These are phyloP conservation scores for Lepidocolaptes lacrymiger DNA, from an alignment of 2,797 vertebrate species.

Conservation along the genomic window DNA sequence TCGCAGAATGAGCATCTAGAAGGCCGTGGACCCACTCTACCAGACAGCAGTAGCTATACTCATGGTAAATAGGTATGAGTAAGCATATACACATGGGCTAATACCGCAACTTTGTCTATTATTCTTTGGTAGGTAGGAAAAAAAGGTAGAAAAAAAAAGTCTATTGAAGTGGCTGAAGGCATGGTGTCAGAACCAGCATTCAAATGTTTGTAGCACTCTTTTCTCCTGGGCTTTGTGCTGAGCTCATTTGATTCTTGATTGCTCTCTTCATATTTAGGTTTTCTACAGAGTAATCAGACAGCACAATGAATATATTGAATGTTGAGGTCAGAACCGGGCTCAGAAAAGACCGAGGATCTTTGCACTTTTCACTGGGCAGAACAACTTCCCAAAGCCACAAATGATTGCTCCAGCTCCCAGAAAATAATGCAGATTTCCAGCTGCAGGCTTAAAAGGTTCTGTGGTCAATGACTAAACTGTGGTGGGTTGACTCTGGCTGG, in stretches of 20 bases:
- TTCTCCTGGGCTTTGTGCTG: not conserved
- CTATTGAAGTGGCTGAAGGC: not conserved
- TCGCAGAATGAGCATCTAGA: not conserved
- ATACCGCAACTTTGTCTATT: not conserved
- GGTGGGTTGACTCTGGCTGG: not conserved
- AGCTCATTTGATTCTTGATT: not conserved
- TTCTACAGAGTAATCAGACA: not conserved
- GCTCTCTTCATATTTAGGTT: not conserved
- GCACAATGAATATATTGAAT: not conserved
- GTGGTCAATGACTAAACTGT: not conserved
- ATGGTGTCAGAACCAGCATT: not conserved
- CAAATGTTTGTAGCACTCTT: not conserved
- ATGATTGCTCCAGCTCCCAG: not conserved
- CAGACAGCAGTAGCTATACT: not conserved
- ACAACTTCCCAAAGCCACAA: not conserved
- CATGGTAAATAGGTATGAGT: not conserved
- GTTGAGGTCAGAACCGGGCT: constrained; percentile 3
- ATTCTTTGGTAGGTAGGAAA: not conserved
- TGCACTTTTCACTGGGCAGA: not conserved
- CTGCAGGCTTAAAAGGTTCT: not conserved
- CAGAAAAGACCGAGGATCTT: not conserved
- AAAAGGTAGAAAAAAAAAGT: not conserved
- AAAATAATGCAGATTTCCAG: not conserved
- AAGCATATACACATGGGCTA: not conserved
- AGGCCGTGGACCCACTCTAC: not conserved